A percentile compares a stretch with the other conserved stretches of the same genome.
These are phyloP conservation scores for Drosophila varians DNA, from an alignment of 1,140 invertebrate species.

Conservation along the genomic window DNA sequence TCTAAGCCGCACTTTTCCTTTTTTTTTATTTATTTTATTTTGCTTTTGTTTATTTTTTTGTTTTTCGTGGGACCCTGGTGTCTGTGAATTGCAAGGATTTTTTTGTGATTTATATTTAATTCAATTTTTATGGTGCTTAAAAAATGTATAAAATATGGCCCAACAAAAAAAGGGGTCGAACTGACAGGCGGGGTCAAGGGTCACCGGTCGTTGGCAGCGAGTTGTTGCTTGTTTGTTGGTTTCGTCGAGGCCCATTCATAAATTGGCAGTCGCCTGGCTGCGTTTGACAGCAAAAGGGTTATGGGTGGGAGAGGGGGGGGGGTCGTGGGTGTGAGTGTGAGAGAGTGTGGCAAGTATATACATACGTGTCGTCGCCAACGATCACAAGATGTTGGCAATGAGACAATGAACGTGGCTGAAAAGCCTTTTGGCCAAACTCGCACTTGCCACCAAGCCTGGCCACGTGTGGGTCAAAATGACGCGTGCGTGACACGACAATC, in stretches of 20 bases:
- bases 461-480: slow-evolving; percentile 70
- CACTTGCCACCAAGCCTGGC: slow-evolving; percentile 6
- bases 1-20: too few relatives aligned
- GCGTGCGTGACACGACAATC: slow-evolving; percentile 72
- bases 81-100: slow-evolving; percentile 23
- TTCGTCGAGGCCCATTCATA: slow-evolving; percentile 49
- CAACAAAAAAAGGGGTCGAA: slow-evolving; percentile 40
- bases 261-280: slow-evolving; percentile 71
- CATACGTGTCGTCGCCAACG: slow-evolving; percentile 58
- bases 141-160: slow-evolving; percentile 75
- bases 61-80: slow-evolving; percentile 3
- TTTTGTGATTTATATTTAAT: slow-evolving; percentile 77
- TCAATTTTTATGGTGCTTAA: slow-evolving; percentile 79
- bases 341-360: slow-evolving; percentile 5
- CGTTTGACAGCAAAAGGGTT: slow-evolving; percentile 57
- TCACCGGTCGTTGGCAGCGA: slow-evolving; percentile 32
- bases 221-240: background rate
- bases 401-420: slow-evolving; percentile 72
- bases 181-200: slow-evolving; percentile 18
- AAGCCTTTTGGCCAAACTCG: slow-evolving; percentile 27
- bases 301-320: background rate
- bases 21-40: too few relatives aligned
- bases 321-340: background rate
- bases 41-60: background rate
- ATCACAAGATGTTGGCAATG: slow-evolving; percentile 78